Base-by-base conservation (phyloP, 2,888 invertebrate species). In the Polylopha cassiicola region DNA sequence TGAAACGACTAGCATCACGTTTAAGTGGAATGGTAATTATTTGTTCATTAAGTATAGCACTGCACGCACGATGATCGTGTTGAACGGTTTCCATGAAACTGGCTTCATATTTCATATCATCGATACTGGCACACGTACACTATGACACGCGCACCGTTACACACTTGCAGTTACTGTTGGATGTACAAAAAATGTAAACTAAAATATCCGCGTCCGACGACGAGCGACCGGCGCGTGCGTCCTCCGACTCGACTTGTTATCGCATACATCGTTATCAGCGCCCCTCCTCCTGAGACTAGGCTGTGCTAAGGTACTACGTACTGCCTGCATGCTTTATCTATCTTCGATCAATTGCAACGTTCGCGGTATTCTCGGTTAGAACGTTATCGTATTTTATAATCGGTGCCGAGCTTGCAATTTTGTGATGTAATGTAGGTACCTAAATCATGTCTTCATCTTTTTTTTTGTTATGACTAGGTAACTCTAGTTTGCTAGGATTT, bases 261-360 rank as follows among this genome's bases (percentile, higher is more conserved):
- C 80, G 71, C 58, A 37, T 43, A 49, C 65, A 56, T 65, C 74
- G 74, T 73, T 81, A 81, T 73, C 69, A 62, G 69, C 63, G 58
- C 73, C 70, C 75, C 75, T 54, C 73, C 67, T 39, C 32, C 46
- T 51, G 46, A 53, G 51, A 24, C 24, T 33, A 36, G 31, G 31
- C 16, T 23, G 15, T 18, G 31, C 34, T 37, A 21, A 18, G 18
- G 29, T 36, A 43, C 20, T 32, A 20, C 29, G 41, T 39, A 31
- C 37, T 33, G 39, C 34, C 43, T 39, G 37, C 48, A 39, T 36
- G 39, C 46, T 36, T 42, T 43, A 44, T 42, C 50, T 61, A 61
- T 56, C 60, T 55, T 47, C 36, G 50, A 59, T 58, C 57, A 50
- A 48, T 46, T 53, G 50, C 55, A 52, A 48, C 39, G 24, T 30